Base-by-base conservation (phyloP, 2,888 invertebrate species). In the Chalcosyrphus nemorum region DNA sequence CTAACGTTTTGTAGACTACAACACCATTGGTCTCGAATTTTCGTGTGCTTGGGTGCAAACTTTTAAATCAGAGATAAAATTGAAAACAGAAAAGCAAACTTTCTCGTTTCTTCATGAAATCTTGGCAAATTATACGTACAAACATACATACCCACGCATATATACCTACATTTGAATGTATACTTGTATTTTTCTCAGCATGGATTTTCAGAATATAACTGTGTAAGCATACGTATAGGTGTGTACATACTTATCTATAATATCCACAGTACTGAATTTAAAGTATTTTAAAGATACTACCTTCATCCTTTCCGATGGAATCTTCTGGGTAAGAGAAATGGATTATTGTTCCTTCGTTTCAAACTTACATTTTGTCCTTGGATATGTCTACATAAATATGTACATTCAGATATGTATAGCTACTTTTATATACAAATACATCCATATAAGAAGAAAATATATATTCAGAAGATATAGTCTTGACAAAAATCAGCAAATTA, bases 51-150 rank as follows among this genome's bases (percentile, higher is more conserved):
- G 71, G 50, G 24, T 57, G 38, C 5, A 71, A 71, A 71, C 57
- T 71, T 71, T 71, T 50, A 50, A 71, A 71, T 71, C 57, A 50
- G 57, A 57, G 70, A 71, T 71, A 71, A 59, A 71, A 27, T 71
- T 71, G 47, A 21, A 15, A 19, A 27, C n/a, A 41, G 52, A 57
- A 71, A 45, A 50, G 71, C 57, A 71, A 71, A 71, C 57, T 71
- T 71, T 71, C 35, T 57, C 47, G 24, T 70, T 70, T 70, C 70
- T 70, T 56, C 32, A 57, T 35, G 32, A 57, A 70, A 47, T 70
- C 15, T 59, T 70, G 45, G 35, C 70, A 70, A 70, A 70, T 70
- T 70, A 70, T 29, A 56, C 45, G 29, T 35, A 21, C 15, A 24
- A 68, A 43, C 15, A n/a, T n/a, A n/a, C n/a, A n/a, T n/a, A n/a